Evolutionary conservation across 2,888 invertebrate genomes (phyloP), one percentile per base, ranked within the genome.

Genomic region (Acrobasis consociella): DNA sequence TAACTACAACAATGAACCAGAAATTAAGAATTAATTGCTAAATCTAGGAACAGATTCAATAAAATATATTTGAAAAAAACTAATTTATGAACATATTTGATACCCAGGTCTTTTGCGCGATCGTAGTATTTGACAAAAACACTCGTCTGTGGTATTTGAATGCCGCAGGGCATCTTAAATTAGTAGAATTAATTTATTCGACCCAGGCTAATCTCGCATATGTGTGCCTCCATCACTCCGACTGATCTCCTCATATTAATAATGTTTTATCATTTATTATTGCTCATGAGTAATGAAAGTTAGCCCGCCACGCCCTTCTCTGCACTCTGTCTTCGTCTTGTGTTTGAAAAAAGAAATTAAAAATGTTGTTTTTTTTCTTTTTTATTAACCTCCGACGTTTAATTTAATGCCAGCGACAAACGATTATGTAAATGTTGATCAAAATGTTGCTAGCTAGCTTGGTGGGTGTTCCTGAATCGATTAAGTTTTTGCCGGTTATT

Each of bases 211-310:
- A 85, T 86, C 85, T 81, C 81, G 76, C 79, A 77, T 81, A 81
- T 80, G 84, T 72, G 75, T 73, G 76, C 75, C 80, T 83, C 82
- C 87, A 86, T 89, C 88, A 85, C 78, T 83, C 78, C 81, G 80
- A 78, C 77, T 85, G 88, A 90, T 91, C 88, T 83, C 83, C 74
- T 77, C 82, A 82, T 87, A 91, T 91, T 92, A 91, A 92, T 92
- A 92, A 92, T 92, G 91, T 91, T 89, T 91, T 92, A 92, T 92
- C 91, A 92, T 92, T 92, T 92, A 91, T 92, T 89, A 92, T 83
- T 78, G 81, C 80, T 78, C 76, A 78, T 91, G 91, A 91, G 91
- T 92, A 91, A 92, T 92, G 92, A 89, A 91, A 91, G 86, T 91
- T 86, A 85, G 83, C 77, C 85, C 69, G 85, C 84, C 90, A 89